Percentiles rank a stretch among this genome's conserved stretches.
Evolutionary conservation across 1,140 invertebrate genomes (phyloP).

Genomic region (Microplitis mediator): DNA sequence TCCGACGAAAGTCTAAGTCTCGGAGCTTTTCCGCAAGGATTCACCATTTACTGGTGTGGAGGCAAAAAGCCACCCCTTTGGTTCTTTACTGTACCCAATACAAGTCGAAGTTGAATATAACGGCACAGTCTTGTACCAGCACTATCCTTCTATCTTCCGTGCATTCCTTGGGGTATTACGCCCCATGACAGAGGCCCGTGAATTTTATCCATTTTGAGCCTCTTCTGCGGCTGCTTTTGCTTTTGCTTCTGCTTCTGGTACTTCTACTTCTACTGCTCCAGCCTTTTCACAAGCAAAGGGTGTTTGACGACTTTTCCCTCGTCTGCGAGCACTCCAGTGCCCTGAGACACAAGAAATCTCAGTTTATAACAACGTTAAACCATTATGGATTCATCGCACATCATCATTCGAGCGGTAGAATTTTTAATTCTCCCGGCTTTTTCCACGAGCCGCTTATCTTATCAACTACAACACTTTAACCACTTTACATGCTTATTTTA

Average conservation of each 20-base stretch:
- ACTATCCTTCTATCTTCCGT: conserved; percentile 58
- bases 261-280: too few relatives aligned
- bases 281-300: not conserved
- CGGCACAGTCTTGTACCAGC: conserved; percentile 37
- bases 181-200: conserved; percentile 37
- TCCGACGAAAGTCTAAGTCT: conserved; percentile 40
- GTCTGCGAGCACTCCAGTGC: conserved; percentile 32
- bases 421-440: conserved; percentile 46
- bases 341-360: conserved; percentile 51
- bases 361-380: conserved; percentile 60
- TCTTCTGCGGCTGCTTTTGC: not conserved
- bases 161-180: conserved; percentile 62
- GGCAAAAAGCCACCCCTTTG: conserved; percentile 38
- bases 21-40: conserved; percentile 56
- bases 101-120: too few relatives aligned
- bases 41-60: conserved; percentile 39
- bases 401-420: not conserved
- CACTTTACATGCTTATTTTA: too few relatives aligned
- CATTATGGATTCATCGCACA: conserved; percentile 61
- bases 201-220: conserved; percentile 33
- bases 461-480: too few relatives aligned
- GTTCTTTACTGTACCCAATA: not conserved
- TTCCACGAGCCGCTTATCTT: conserved; percentile 19
- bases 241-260: too few relatives aligned
- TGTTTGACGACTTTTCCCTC: conserved; percentile 25